Conservation (phyloP, 2,113 vertebrate genomes). For the Equus quagga region DNA sequence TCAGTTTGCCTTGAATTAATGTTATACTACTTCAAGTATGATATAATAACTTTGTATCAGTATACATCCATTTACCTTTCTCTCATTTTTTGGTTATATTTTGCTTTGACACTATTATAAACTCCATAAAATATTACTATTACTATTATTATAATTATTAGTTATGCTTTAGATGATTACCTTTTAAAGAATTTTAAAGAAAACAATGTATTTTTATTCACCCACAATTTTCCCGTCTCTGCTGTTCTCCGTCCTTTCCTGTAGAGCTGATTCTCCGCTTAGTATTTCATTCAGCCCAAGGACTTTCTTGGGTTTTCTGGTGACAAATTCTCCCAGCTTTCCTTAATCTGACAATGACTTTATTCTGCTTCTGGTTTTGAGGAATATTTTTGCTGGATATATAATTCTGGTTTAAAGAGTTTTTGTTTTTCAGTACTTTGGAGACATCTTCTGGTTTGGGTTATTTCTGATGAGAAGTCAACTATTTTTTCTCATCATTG, state of each 20-base stretch:
- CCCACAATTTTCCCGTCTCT: not conserved
- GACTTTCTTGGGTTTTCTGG: not conserved
- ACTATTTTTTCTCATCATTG: not conserved
- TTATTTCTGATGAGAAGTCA: slow-evolving; percentile 1
- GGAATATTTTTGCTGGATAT: not conserved
- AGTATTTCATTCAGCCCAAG: not conserved
- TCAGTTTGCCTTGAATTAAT: not conserved
- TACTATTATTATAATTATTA: not conserved
- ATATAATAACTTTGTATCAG: not conserved
- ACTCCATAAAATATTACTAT: not conserved
- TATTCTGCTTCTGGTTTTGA: not conserved
- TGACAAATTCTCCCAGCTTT: not conserved
- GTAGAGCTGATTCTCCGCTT: not conserved
- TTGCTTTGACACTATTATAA: slow-evolving; percentile 11
- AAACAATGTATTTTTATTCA: not conserved
- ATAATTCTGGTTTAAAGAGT: not conserved
- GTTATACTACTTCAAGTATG: not conserved
- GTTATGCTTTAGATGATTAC: not conserved
- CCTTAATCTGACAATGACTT: not conserved
- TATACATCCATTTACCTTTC: not conserved
- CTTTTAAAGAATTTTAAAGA: not conserved
- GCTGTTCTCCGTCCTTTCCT: not conserved
- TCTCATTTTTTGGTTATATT: not conserved
- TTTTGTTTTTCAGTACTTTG: slow-evolving; percentile 9
- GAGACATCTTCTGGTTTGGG: not conserved